Evolutionary conservation across 37 sponge, comb jelly and placozoan species (phyloP).

Genomic region (Corticium candelabrum): DNA sequence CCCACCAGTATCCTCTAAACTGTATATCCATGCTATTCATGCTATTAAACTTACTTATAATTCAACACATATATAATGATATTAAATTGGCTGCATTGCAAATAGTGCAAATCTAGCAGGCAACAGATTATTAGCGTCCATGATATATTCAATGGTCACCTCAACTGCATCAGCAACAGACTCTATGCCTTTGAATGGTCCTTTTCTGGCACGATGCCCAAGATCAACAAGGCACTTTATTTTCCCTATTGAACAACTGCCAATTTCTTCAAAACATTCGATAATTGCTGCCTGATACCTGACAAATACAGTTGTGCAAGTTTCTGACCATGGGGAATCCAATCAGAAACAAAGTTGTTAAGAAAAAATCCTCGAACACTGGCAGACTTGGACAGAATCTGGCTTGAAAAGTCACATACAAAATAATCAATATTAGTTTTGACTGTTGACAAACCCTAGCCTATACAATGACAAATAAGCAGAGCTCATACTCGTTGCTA

Average conservation of each 20-base stretch:
- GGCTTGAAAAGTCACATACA: too few relatives aligned
- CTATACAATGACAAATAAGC: too few relatives aligned
- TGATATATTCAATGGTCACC: background rate
- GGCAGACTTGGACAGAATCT: conserved; percentile 55
- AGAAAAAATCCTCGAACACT: conserved; percentile 68
- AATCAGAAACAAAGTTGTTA: conserved; percentile 1
- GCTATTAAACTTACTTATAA: background rate
- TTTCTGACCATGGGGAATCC: conserved; percentile 25
- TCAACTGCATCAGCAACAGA: conserved; percentile 55
- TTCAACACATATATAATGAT: too few relatives aligned
- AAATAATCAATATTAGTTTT: too few relatives aligned
- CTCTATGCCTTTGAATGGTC: conserved; percentile 41
- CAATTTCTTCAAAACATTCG: too few relatives aligned
- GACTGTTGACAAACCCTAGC: too few relatives aligned
- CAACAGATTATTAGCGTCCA: too few relatives aligned
- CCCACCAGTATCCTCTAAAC: background rate
- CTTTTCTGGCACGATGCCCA: conserved; percentile 10
- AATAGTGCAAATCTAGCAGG: too few relatives aligned
- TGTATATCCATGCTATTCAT: background rate
- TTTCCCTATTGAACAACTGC: too few relatives aligned
- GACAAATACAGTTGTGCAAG: conserved; percentile 20
- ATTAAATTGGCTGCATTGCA: too few relatives aligned
- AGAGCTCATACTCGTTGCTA: too few relatives aligned
- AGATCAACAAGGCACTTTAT: conserved; percentile 44
- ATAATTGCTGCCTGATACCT: too few relatives aligned